A percentile compares a stretch with the other conserved stretches of the same genome.
Conservation (phyloP, 2,888 invertebrate species). For the Selenia dentaria region DNA sequence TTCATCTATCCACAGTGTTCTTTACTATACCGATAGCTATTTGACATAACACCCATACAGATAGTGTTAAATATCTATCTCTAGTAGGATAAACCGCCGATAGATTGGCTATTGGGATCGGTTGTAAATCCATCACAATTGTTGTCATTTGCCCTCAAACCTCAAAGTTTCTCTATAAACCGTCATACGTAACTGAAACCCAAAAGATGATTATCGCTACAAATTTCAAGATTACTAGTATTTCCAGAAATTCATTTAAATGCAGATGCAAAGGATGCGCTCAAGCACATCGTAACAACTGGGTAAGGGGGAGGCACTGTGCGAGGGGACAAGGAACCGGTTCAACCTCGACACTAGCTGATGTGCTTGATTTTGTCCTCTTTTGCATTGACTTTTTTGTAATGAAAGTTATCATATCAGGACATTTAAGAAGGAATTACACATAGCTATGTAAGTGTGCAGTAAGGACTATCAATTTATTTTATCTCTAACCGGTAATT, state of each 20-base stretch:
- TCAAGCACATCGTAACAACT: constrained; percentile 53
- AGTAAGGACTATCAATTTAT: no score
- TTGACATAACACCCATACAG: no score
- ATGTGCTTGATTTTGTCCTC: constrained; percentile 61
- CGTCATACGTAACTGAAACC: constrained; percentile 1
- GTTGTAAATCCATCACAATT: no score
- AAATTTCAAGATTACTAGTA: constrained; percentile 19
- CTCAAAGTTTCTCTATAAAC: constrained; percentile 10
- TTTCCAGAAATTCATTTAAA: constrained; percentile 47
- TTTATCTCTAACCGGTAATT: no score
- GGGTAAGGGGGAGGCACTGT: constrained; percentile 26
- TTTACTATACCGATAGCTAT: no score
- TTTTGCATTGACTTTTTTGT: constrained; percentile 61
- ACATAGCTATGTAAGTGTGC: background rate
- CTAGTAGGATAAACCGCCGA: no score
- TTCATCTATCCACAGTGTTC: no score
- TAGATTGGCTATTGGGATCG: no score
- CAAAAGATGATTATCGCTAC: constrained; percentile 24
- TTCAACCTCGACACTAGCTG: constrained; percentile 55
- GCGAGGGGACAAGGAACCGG: constrained; percentile 49
- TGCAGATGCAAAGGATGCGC: constrained; percentile 59
- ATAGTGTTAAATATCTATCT: no score
- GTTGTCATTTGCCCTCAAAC: background rate
- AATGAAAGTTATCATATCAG: constrained; percentile 27
- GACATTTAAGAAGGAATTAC: constrained; percentile 8